phyloP scores from a whole-genome alignment of 2,113 vertebrate genomes.

The Phocoena sinus region DNA sequence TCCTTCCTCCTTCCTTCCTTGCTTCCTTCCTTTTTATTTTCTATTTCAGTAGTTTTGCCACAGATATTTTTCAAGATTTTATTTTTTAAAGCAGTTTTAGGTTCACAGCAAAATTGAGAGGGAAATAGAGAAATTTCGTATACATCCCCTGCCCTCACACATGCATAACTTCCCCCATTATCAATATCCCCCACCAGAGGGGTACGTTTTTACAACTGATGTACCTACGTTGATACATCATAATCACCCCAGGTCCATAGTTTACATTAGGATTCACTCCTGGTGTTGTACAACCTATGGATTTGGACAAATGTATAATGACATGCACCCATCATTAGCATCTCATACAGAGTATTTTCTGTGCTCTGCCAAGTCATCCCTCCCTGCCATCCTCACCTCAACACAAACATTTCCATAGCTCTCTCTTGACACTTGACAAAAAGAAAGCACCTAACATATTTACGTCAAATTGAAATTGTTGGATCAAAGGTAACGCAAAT shows the following conservation, averaged over 20 bases:
- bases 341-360: background rate
- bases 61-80: background rate
- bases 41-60: background rate
- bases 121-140: background rate
- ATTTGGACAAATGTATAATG: background rate
- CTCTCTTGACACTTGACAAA: background rate
- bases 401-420: background rate
- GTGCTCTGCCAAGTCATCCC: background rate
- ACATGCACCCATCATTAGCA: background rate
- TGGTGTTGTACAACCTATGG: background rate
- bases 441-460: background rate
- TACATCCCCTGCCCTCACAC: background rate
- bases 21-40: background rate
- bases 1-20: too few species aligned
- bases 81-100: background rate
- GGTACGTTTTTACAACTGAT: background rate
- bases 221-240: background rate
- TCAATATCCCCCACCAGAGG: background rate
- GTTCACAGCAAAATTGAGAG: background rate
- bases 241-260: background rate
- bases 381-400: background rate
- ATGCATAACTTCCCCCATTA: background rate
- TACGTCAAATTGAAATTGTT: background rate
- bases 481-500: background rate
- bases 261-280: background rate